Evolutionary conservation across 2,113 vertebrate genomes (phyloP).

Genomic region (Colistium nudipinnis): DNA sequence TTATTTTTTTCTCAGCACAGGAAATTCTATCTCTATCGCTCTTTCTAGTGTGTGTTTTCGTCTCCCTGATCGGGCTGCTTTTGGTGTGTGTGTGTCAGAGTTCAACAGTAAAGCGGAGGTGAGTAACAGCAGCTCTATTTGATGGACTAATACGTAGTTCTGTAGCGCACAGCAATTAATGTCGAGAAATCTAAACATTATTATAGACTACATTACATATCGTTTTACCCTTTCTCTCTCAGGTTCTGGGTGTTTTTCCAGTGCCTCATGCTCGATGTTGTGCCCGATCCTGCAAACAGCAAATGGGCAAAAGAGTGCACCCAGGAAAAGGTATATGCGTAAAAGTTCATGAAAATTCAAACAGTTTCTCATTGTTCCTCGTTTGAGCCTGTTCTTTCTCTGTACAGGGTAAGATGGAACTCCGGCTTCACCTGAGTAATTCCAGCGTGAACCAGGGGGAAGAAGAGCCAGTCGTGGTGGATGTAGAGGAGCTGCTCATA

Average conservation of each 20-base stretch:
- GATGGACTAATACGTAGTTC: not conserved
- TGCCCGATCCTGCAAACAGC: slow-evolving; percentile 85
- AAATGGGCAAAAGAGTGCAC: slow-evolving; percentile 81
- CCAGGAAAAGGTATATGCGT: slow-evolving; percentile 66
- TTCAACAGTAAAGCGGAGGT: slow-evolving; percentile 68
- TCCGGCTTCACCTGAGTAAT: slow-evolving; percentile 51
- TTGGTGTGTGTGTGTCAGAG: slow-evolving; percentile 57
- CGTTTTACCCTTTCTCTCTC: not conserved
- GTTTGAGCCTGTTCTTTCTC: not conserved
- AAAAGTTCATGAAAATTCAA: not conserved
- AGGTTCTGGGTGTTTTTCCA: slow-evolving; percentile 62
- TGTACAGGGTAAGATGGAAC: slow-evolving; percentile 65
- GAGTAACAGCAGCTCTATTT: not conserved
- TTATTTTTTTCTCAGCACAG: slow-evolving; percentile 38
- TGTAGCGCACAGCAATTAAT: not conserved
- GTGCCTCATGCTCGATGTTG: slow-evolving; percentile 64
- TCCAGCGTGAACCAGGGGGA: slow-evolving; percentile 60
- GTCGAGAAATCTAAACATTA: not conserved
- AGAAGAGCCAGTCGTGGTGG: slow-evolving; percentile 63
- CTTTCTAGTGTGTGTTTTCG: not conserved
- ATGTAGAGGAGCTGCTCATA: slow-evolving; percentile 74
- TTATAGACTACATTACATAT: no score
- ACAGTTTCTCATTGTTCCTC: not conserved
- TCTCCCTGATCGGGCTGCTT: accelerated
- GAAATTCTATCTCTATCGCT: not conserved